These are phyloP conservation scores for Meloidogyne chitwoodi DNA, from an alignment of 1,140 invertebrate genomes.

Conservation along the genomic window DNA sequence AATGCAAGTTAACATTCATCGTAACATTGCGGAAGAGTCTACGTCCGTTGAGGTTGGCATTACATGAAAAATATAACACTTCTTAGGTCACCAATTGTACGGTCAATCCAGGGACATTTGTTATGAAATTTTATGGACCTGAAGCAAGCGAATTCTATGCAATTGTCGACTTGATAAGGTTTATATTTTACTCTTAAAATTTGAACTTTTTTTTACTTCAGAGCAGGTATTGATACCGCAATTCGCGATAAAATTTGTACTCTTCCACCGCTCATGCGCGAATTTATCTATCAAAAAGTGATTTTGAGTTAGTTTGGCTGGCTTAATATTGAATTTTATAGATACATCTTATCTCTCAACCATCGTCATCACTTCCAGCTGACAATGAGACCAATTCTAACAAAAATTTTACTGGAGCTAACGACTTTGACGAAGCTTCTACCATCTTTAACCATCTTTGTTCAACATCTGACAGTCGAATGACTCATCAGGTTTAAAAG, in stretches of 20 bases:
- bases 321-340: background rate
- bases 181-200: background rate
- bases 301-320: background rate
- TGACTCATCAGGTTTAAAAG: background rate
- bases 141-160: slow-evolving; percentile 44
- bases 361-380: background rate
- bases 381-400: background rate
- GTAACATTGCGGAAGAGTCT: slow-evolving; percentile 25
- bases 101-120: slow-evolving; percentile 38
- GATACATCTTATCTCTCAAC: background rate
- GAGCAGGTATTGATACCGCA: slow-evolving; percentile 33
- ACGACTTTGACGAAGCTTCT: background rate
- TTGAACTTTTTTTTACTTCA: background rate
- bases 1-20: slow-evolving; percentile 38
- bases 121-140: slow-evolving; percentile 35
- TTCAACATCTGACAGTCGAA: background rate
- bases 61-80: background rate
- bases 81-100: slow-evolving; percentile 38
- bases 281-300: slow-evolving; percentile 41
- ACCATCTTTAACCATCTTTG: slow-evolving; percentile 37
- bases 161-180: slow-evolving; percentile 38
- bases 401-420: background rate
- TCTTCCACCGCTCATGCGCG: slow-evolving; percentile 36
- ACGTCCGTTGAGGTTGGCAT: slow-evolving; percentile 35
- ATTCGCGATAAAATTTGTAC: slow-evolving; percentile 50